Base-by-base conservation (phyloP, 2,113 vertebrate species). In the Apaloderma vittatum region DNA sequence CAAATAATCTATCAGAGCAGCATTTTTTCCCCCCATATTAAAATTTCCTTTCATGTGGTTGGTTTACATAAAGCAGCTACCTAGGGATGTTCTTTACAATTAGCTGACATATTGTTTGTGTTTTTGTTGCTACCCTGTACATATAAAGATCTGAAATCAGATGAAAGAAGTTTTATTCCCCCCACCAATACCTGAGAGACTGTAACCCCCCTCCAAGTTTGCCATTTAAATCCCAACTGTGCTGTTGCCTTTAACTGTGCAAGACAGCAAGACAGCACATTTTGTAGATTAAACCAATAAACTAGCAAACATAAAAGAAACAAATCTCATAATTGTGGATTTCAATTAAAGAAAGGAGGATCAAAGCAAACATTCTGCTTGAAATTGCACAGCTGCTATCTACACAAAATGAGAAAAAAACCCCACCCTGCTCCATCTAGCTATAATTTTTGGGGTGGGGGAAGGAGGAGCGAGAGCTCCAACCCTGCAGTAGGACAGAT, bases 271-370 rank as follows among this genome's bases (percentile, higher is more conserved):
- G 97, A 97, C 97, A 98, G 97, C 98, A 98, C 98, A 98, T 98
- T 98, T 98, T 98, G 97, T 96, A 98, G 98, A 98, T 98, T 98
- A 98, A 98, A 98, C 98, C 98, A 98, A 98, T 98, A 98, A 98
- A 98, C 97, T 96, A 91, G 51, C 95, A 98, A 98, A 98, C 98
- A 98, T 98, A 98, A 98, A 98, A 98, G 97, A 98, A 98, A 98
- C 98, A 98, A 98, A 98, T 98, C 98, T 98, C 98, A 98, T 98
- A 98, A 98, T 98, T 98, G 98, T 97, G 94, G 97, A 98, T 98
- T 98, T 98, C 98, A 98, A 98, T 98, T 98, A 98, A 98, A 98
- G 98, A 94, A 98, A 98, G 90, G 86, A 97, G 94, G 97, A 98
- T 98, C 98, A 98, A 98, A 98, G 98, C 97, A 98, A 98, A 98